Base-by-base conservation (phyloP, 2,797 vertebrate species). In the Falco rusticolus region DNA sequence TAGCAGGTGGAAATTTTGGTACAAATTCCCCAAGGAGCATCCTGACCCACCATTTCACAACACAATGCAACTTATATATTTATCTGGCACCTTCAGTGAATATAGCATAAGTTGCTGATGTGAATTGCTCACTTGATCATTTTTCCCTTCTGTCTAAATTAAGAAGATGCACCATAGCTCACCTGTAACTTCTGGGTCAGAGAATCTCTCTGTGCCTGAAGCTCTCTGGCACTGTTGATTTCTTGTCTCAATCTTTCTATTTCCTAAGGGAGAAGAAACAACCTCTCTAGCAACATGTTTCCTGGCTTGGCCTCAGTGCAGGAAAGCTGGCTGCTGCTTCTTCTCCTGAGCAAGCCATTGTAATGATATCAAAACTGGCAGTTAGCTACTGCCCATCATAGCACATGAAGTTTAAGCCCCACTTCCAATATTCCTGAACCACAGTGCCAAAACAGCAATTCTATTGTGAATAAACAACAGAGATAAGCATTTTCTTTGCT, bases 171-270 rank as follows among this genome's bases (percentile, higher is more conserved):
- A 82, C 18, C 34, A 41, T 34, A 70, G 71, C 97, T 98, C 93
- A 99, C 99, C 98, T 99, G 98, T 68, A 99, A 98, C 97, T 99
- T 99, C 98, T 99, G 99, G 92, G 98, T 98, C 66, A 99, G 96
- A 41, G 98, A 98, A 97, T 99, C 99, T 97, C 99, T 99, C 98
- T 99, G 99, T 90, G 99, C 99, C 98, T 99, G 99, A 72, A 99
- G 97, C 90, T 99, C 99, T 96, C 99, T 99, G 97, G 99, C 99
- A 96, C 98, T 99, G 96, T 99, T 99, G 47, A 99, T 98, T 98
- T 99, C 99, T 97, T 99, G 99, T 98, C 99, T 99, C 96, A 99
- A 95, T 97, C 99, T 98, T 97, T 99, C 99, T 98, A 99, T 99
- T 99, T 99, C 99, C 99, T 99, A 95, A 75, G 84, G 89, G 72